These are phyloP conservation scores for Tupaia tana DNA, from an alignment of 2,113 vertebrate genomes.

Conservation along the genomic window DNA sequence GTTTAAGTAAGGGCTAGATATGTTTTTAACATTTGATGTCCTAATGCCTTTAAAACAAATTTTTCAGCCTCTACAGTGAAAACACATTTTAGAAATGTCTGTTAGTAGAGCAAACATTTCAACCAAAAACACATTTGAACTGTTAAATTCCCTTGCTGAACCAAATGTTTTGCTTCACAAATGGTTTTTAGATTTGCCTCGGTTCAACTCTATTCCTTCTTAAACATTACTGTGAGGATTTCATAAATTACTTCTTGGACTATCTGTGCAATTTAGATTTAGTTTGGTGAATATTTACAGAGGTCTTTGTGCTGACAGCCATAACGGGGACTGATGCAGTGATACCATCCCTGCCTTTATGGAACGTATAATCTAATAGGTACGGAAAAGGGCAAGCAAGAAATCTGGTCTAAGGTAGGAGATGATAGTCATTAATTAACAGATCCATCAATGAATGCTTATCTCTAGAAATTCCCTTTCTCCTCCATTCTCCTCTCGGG, in stretches of 20 bases:
- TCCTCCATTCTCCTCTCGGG: too few species aligned
- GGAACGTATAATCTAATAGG: neutral
- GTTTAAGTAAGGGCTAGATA: constrained; percentile 62
- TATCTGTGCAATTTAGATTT: constrained; percentile 18
- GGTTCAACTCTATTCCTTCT: constrained; percentile 62
- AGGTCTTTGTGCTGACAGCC: constrained; percentile 38
- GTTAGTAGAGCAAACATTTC: constrained; percentile 59
- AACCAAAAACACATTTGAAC: constrained; percentile 73
- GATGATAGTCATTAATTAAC: constrained; percentile 8
- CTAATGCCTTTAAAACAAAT: constrained; percentile 75
- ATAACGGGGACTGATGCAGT: neutral
- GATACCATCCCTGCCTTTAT: neutral
- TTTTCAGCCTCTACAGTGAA: constrained; percentile 59
- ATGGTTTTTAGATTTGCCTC: constrained; percentile 71
- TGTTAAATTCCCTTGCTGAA: constrained; percentile 67
- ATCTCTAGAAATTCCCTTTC: constrained; percentile 10
- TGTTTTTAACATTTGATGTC: constrained; percentile 74
- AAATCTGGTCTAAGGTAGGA: constrained; percentile 18
- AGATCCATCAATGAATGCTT: neutral
- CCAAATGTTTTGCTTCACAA: constrained; percentile 78
- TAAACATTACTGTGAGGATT: constrained; percentile 61
- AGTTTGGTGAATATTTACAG: constrained; percentile 23
- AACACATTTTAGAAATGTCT: constrained; percentile 71
- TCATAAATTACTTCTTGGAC: constrained; percentile 53
- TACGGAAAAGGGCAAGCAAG: neutral